These are phyloP conservation scores for Chanos chanos DNA, from an alignment of 2,797 vertebrate genomes.

Conservation along the genomic window DNA sequence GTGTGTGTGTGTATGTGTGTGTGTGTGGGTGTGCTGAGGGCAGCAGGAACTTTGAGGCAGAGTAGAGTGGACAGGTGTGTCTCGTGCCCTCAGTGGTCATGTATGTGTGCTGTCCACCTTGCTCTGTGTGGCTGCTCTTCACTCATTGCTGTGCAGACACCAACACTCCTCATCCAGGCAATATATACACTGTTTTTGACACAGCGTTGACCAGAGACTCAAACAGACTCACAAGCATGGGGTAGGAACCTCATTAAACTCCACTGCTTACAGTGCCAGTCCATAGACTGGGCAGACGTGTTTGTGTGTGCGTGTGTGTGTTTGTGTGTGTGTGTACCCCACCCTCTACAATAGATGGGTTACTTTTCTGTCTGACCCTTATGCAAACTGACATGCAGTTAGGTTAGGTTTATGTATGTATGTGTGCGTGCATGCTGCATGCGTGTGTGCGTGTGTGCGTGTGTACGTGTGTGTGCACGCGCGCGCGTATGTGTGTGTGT, in stretches of 20 bases:
- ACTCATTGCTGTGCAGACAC: constrained; percentile 21
- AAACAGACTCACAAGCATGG: constrained; percentile 36
- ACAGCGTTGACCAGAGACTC: constrained; percentile 30
- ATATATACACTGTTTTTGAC: constrained; percentile 44
- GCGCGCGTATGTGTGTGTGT: too few relatives aligned
- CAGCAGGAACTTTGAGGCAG: constrained; percentile 15
- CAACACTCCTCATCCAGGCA: constrained; percentile 31
- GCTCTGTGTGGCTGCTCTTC: constrained; percentile 33
- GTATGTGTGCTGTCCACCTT: constrained; percentile 36
- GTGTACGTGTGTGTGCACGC: too few relatives aligned
- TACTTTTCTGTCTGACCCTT: constrained; percentile 52
- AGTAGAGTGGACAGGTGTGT: constrained; percentile 23
- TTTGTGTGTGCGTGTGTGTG: neutral
- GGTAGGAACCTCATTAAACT: constrained; percentile 65
- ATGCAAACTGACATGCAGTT: constrained; percentile 64
- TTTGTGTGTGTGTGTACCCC: neutral
- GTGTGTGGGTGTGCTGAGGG: neutral
- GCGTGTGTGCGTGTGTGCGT: neutral
- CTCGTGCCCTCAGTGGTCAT: constrained; percentile 19
- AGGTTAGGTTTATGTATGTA: constrained; percentile 39
- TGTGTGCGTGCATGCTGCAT: too few relatives aligned
- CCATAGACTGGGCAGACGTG: constrained; percentile 4
- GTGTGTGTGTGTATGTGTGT: constrained; percentile 12
- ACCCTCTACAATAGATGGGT: constrained; percentile 37
- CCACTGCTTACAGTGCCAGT: constrained; percentile 31